Evolutionary conservation across 2,797 vertebrate genomes (phyloP).

Genomic region (Crocodylus rhombifer): DNA sequence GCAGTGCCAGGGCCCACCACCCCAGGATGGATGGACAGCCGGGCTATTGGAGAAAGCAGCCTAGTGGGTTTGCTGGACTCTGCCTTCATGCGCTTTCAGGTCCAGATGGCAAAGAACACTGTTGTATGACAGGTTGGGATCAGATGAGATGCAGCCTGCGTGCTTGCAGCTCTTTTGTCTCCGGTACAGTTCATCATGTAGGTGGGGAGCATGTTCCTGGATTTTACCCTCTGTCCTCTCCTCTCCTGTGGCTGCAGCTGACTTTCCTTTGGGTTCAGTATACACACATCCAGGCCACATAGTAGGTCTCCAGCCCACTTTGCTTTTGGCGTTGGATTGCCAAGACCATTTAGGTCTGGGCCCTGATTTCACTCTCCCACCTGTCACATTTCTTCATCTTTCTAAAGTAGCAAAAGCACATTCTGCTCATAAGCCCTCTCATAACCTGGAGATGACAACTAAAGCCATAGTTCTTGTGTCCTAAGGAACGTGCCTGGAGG

Average conservation of each 20-base stretch:
- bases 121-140: background rate
- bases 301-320: background rate
- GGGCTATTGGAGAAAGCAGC: background rate
- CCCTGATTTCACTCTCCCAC: background rate
- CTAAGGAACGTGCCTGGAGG: background rate
- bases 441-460: background rate
- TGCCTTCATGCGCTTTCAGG: rapidly evolving
- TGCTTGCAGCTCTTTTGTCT: no score
- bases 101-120: rapidly evolving
- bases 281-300: background rate
- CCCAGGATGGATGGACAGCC: background rate
- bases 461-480: rapidly evolving
- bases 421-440: background rate
- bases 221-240: background rate
- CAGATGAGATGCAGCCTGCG: background rate
- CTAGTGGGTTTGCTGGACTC: background rate
- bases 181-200: no score
- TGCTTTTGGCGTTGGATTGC: background rate
- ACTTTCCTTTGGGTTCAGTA: background rate
- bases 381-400: background rate
- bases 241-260: background rate
- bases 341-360: background rate
- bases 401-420: background rate
- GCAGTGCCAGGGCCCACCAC: background rate
- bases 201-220: background rate